phyloP scores from a whole-genome alignment of 2,888 invertebrate genomes.

The Erebia ligea region DNA sequence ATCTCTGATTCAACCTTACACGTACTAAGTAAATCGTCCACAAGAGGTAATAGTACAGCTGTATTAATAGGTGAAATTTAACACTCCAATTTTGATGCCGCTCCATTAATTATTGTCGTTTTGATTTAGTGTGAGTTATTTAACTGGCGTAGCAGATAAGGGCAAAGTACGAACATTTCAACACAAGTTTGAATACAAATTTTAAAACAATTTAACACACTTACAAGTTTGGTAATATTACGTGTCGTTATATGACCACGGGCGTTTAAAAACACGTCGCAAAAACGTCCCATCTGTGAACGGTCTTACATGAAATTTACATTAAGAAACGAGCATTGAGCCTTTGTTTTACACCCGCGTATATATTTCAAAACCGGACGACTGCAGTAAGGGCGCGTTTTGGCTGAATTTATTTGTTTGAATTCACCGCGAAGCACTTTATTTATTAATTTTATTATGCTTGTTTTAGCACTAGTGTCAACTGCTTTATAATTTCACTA shows the following conservation, averaged over 20 bases:
- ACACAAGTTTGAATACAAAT: too few species aligned
- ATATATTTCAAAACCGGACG: constrained; percentile 23
- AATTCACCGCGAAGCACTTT: constrained; percentile 2
- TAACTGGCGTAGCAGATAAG: neutral
- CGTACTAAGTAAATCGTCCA: too few species aligned
- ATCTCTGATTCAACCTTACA: too few species aligned
- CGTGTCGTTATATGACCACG: too few species aligned
- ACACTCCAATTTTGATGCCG: too few species aligned
- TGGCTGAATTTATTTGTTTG: constrained; percentile 6
- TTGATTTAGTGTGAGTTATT: too few species aligned
- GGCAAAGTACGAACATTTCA: neutral
- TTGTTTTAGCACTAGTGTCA: constrained; percentile 1
- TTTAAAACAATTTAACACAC: too few species aligned
- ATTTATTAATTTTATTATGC: constrained; percentile 12
- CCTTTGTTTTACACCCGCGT: constrained; percentile 29
- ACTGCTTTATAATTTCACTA: neutral
- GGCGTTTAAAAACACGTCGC: neutral
- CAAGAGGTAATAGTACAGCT: too few species aligned
- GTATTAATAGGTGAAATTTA: too few species aligned
- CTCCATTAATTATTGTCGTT: too few species aligned
- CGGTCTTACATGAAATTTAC: constrained; percentile 20
- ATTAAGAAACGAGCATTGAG: constrained; percentile 33
- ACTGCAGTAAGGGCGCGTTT: constrained; percentile 9
- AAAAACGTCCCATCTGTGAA: constrained; percentile 14
- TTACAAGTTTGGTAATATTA: neutral